Conservation (phyloP, 2,888 invertebrate genomes). For the Suillia variegata region DNA sequence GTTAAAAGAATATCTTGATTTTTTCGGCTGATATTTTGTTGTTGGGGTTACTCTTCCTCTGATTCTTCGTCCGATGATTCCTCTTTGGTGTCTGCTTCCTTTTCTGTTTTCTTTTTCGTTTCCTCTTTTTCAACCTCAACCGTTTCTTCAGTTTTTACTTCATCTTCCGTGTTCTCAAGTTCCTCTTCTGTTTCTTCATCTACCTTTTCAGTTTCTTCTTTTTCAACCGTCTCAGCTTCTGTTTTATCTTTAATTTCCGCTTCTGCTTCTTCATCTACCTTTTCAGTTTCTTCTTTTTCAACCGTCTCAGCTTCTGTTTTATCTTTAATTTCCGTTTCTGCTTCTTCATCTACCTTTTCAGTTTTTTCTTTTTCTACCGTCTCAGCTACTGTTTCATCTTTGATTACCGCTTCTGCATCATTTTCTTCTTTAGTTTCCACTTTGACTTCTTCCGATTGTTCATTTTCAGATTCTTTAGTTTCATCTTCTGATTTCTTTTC, state of each 20-base stretch:
- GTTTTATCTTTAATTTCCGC: background rate
- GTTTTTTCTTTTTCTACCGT: background rate
- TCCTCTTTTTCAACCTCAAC: slow-evolving; percentile 1
- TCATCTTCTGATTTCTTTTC: no score
- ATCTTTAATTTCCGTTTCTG: background rate
- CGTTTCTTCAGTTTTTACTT: background rate
- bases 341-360: background rate
- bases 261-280: background rate
- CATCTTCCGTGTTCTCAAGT: slow-evolving; percentile 9
- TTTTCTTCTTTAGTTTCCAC: slow-evolving; percentile 10
- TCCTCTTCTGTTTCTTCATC: slow-evolving; percentile 14
- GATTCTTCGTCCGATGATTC: slow-evolving; percentile 2
- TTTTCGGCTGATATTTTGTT: no score
- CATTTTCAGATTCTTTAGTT: no score
- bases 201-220: slow-evolving; percentile 9
- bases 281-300: background rate
- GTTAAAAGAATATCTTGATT: no score
- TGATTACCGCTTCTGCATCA: slow-evolving; percentile 3
- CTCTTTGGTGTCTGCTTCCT: slow-evolving; percentile 10
- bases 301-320: slow-evolving; percentile 5
- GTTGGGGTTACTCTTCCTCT: no score
- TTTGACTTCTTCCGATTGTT: no score
- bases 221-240: slow-evolving; percentile 18
- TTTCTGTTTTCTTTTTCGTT: slow-evolving; percentile 17
- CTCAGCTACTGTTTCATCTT: background rate